Evolutionary conservation across 2,113 vertebrate species (phyloP).

Genomic region (Grantiella picta): DNA sequence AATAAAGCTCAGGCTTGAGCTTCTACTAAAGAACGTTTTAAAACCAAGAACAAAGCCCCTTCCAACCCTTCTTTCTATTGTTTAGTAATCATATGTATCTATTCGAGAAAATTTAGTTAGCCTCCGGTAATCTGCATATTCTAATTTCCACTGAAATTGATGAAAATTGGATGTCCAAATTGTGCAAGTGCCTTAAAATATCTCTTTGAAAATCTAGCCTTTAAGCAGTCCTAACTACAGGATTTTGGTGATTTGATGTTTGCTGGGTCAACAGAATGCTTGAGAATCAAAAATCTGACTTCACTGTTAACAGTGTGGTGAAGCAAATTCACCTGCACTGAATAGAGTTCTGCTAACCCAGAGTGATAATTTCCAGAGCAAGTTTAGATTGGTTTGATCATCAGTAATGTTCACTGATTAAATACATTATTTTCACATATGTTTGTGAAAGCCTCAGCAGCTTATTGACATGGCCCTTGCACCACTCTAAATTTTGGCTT

Average conservation of each 20-base stretch:
- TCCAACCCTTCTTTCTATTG: not conserved
- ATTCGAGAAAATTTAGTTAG: not conserved
- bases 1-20: not conserved
- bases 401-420: not conserved
- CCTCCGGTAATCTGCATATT: not conserved
- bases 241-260: not conserved
- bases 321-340: not conserved
- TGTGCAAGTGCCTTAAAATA: not conserved
- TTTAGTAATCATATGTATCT: not conserved
- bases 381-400: not conserved
- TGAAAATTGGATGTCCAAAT: not conserved
- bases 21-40: not conserved
- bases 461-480: not conserved
- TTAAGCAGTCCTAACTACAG: not conserved
- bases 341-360: too few species aligned
- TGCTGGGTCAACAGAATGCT: not conserved
- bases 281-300: not conserved
- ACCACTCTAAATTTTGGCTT: not conserved
- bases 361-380: not conserved
- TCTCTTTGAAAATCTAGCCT: not conserved
- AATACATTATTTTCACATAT: accelerated
- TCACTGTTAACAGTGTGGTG: not conserved
- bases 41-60: not conserved
- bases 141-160: not conserved
- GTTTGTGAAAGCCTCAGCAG: not conserved